Evolutionary conservation across 2,888 invertebrate species (phyloP).

Genomic region (Brachyptera risi): DNA sequence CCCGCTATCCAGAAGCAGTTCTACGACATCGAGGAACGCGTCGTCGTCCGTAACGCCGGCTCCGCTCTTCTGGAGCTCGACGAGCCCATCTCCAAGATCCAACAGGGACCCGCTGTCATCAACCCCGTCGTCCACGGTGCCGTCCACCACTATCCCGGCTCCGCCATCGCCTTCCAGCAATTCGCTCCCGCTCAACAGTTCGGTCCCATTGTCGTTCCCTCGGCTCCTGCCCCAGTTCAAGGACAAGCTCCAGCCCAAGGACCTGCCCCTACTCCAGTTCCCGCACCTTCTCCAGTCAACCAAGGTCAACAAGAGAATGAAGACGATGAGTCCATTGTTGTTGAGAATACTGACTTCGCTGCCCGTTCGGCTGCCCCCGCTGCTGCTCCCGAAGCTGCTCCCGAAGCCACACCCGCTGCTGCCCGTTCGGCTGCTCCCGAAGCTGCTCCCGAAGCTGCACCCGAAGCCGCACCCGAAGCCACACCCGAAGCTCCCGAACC

Average conservation of each 20-base stretch:
- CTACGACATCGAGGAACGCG: conserved; percentile 59
- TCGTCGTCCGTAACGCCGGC: conserved; percentile 56
- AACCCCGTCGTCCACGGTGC: conserved; percentile 36
- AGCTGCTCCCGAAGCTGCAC: no score
- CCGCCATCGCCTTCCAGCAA: conserved; percentile 29
- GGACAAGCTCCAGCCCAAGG: conserved; percentile 25
- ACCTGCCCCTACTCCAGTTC: conserved; percentile 32
- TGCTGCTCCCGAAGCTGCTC: no score
- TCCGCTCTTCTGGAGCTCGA: conserved; percentile 57
- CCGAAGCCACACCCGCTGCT: no score
- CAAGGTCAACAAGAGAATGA: no score
- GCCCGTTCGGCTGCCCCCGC: conserved; percentile 37
- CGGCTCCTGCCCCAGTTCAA: conserved; percentile 31
- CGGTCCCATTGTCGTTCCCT: background rate
- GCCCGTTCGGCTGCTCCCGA: no score
- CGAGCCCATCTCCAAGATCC: conserved; percentile 54
- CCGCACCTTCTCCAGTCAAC: conserved; percentile 23
- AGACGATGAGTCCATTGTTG: conserved; percentile 41
- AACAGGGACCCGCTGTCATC: conserved; percentile 48
- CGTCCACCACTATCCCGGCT: conserved; percentile 26
- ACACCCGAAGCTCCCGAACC: background rate
- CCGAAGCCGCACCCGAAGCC: no score
- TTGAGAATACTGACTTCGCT: conserved; percentile 43
- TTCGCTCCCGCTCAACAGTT: conserved; percentile 11
- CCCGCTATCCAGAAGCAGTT: conserved; percentile 61